Conservation (phyloP, 2,797 vertebrate species). For the Acipenser oxyrinchus region DNA sequence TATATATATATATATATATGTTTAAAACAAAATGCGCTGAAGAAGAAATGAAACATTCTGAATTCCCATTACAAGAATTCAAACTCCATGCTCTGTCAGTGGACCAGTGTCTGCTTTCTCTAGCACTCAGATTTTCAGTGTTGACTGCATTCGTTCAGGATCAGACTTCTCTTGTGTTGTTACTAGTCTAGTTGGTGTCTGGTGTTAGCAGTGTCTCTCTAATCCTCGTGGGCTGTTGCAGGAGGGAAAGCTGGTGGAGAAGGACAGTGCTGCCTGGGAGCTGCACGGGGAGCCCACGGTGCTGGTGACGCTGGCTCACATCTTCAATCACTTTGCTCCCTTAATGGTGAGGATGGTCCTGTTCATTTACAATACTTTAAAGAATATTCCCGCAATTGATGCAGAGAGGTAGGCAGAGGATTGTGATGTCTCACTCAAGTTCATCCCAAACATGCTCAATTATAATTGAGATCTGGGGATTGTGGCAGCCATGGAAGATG, state of each 20-base stretch:
- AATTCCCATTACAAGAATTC: no score
- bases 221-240: constrained; percentile 31
- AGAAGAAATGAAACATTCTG: no score
- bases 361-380: not conserved
- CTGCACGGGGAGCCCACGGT: constrained; percentile 82
- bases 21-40: no score
- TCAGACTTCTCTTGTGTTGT: not conserved
- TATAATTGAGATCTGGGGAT: not conserved
- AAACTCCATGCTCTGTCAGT: no score
- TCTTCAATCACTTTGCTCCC: constrained; percentile 88
- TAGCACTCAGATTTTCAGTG: no score
- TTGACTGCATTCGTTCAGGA: not conserved
- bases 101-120: no score
- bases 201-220: not conserved
- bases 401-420: no score
- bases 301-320: constrained; percentile 77
- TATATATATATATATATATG: no score
- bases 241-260: constrained; percentile 80
- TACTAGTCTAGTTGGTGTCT: not conserved
- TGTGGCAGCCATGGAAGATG: no score
- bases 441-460: no score
- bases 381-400: rapidly evolving
- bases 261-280: constrained; percentile 65
- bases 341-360: constrained; percentile 73
- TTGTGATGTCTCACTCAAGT: no score